Conservation (phyloP, 2,113 vertebrate species). For the Heptranchias perlo region DNA sequence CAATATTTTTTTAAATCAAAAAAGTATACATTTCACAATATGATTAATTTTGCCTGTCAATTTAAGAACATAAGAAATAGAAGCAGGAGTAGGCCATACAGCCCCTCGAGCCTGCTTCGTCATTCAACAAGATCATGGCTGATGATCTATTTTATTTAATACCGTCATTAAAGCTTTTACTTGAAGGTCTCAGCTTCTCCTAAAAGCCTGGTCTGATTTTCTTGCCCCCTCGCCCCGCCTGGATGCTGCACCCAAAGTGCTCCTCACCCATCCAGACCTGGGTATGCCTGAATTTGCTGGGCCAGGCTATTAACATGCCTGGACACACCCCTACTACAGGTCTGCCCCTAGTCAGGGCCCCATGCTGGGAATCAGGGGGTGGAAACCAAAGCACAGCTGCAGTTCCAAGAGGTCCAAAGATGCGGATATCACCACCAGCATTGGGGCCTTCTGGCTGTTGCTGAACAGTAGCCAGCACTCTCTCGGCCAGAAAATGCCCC, state of each 20-base stretch:
- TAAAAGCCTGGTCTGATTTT: not conserved
- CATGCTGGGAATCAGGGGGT: not conserved
- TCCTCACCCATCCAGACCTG: not conserved
- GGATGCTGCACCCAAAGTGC: not conserved
- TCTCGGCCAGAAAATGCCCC: not conserved
- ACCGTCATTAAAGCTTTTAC: not conserved
- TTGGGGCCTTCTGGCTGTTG: not conserved
- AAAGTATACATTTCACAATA: not conserved
- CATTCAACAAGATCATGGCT: too few species aligned
- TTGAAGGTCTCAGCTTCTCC: not conserved
- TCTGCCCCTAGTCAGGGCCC: not conserved
- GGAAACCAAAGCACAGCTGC: not conserved
- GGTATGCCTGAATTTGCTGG: not conserved
- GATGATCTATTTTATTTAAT: too few species aligned
- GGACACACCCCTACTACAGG: not conserved
- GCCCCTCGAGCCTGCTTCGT: too few species aligned
- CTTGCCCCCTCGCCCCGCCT: not conserved
- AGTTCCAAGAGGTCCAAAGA: not conserved
- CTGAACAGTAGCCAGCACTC: not conserved
- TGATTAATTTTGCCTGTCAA: conserved; percentile 1
- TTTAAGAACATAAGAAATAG: too few species aligned
- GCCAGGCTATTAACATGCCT: not conserved
- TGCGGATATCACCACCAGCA: too few species aligned
- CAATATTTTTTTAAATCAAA: not conserved
- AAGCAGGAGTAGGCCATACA: too few species aligned